A percentile compares a stretch with the other conserved stretches of the same genome.
Evolutionary conservation across 2,888 invertebrate species (phyloP).

Genomic region (Caenorhabditis macrosperma): DNA sequence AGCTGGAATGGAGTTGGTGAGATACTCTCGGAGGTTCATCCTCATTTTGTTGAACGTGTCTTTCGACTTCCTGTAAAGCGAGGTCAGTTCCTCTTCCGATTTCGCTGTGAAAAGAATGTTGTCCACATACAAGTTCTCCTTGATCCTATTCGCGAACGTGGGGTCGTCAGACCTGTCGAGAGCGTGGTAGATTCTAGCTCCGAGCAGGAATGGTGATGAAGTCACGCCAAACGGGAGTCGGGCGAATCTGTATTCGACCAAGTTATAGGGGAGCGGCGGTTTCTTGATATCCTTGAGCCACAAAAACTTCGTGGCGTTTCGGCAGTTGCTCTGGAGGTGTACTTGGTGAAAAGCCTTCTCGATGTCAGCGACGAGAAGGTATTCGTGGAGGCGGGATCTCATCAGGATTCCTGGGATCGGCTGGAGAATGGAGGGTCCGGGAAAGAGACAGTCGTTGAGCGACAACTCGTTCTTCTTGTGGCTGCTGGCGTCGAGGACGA

Average conservation of each 20-base stretch:
- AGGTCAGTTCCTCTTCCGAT: background rate
- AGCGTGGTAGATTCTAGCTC: conserved; percentile 29
- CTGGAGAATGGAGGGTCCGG: conserved; percentile 51
- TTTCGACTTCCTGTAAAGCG: background rate
- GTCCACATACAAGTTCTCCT: conserved; percentile 31
- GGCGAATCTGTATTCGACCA: conserved; percentile 53
- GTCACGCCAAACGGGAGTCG: conserved; percentile 66
- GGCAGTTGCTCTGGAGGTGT: conserved; percentile 30
- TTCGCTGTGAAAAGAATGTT: conserved; percentile 6
- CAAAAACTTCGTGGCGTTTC: conserved; percentile 59
- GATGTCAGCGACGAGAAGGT: conserved; percentile 59
- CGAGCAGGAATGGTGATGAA: conserved; percentile 60
- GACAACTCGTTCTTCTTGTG: conserved; percentile 14
- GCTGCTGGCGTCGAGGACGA: conserved; percentile 59
- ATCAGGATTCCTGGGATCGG: conserved; percentile 50
- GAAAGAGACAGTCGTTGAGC: conserved; percentile 56
- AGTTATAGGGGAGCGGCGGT: conserved; percentile 53
- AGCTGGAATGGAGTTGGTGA: background rate
- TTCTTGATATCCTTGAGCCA: conserved; percentile 58
- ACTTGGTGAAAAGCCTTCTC: conserved; percentile 71
- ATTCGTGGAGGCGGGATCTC: conserved; percentile 11
- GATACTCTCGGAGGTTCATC: conserved; percentile 27
- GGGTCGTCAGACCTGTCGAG: background rate
- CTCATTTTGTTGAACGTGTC: background rate
- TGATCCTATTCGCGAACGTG: background rate